Evolutionary conservation across 1,140 invertebrate species (phyloP).

Genomic region (Stegodyphus mimosarum): DNA sequence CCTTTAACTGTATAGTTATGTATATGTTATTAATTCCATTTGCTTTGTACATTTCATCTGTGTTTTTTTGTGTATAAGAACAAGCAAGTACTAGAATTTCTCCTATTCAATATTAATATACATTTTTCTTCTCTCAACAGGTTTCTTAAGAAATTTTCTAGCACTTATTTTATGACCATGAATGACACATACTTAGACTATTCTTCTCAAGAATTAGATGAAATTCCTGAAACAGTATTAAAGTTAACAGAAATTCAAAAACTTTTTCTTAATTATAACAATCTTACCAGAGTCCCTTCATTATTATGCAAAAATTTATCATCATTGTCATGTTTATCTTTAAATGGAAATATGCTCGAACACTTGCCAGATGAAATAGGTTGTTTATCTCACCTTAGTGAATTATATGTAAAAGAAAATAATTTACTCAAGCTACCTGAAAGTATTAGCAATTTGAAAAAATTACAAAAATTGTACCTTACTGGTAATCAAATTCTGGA

Average conservation of each 20-base stretch:
- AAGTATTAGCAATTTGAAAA: conserved; percentile 15
- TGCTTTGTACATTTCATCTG: no score
- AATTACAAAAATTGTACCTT: conserved; percentile 30
- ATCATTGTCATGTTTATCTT: conserved; percentile 7
- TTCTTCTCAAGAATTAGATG: conserved; percentile 6
- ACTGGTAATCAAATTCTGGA: conserved; percentile 26
- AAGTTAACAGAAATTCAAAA: not conserved
- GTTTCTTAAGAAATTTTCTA: no score
- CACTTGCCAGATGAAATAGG: conserved; percentile 24
- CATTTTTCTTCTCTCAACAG: no score
- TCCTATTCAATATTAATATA: no score
- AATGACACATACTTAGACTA: not conserved
- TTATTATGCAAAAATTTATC: conserved; percentile 22
- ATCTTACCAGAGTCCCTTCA: conserved; percentile 15
- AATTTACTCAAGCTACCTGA: conserved; percentile 19
- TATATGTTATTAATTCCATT: no score
- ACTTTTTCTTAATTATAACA: conserved; percentile 33
- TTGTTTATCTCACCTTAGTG: conserved; percentile 2
- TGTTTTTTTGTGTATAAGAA: no score
- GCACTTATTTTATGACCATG: no score
- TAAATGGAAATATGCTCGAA: conserved; percentile 40
- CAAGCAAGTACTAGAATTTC: no score
- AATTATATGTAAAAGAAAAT: conserved; percentile 52
- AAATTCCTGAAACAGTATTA: conserved; percentile 22
- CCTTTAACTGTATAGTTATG: no score